phyloP scores from a whole-genome alignment of 1,140 invertebrate genomes.

The Platorchestia sp. region DNA sequence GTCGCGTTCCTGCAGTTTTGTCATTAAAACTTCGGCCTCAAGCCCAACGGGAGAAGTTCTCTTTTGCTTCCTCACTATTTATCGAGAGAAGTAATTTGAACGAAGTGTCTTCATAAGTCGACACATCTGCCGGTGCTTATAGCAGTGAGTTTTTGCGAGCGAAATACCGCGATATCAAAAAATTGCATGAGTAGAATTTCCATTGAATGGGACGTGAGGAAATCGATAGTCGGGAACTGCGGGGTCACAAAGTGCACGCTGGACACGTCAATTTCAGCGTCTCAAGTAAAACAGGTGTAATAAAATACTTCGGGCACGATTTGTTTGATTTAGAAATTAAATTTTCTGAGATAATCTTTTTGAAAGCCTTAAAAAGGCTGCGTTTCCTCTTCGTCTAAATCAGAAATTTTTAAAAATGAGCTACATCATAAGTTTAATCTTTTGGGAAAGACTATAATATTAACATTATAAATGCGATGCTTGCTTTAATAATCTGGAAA shows the following conservation, averaged over 20 bases:
- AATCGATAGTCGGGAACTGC: not conserved
- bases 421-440: too few relatives aligned
- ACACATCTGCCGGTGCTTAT: not conserved
- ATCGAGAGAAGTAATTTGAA: not conserved
- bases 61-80: not conserved
- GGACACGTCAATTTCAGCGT: not conserved
- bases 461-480: too few relatives aligned
- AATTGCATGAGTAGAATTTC: not conserved
- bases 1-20: not conserved
- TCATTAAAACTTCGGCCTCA: not conserved
- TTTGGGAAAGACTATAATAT: too few relatives aligned
- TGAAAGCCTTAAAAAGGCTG: too few relatives aligned
- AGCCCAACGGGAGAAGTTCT: not conserved
- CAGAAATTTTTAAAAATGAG: too few relatives aligned
- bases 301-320: too few relatives aligned
- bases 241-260: not conserved
- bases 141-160: too few relatives aligned
- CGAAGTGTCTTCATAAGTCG: not conserved
- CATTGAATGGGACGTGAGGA: not conserved
- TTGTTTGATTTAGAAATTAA: too few relatives aligned
- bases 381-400: too few relatives aligned
- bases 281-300: not conserved
- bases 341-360: too few relatives aligned
- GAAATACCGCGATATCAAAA: not conserved
- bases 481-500: too few relatives aligned